A percentile compares a stretch with the other conserved stretches of the same genome.
These are phyloP conservation scores for Suncus etruscus DNA, from an alignment of 2,113 vertebrate species.

Conservation along the genomic window DNA sequence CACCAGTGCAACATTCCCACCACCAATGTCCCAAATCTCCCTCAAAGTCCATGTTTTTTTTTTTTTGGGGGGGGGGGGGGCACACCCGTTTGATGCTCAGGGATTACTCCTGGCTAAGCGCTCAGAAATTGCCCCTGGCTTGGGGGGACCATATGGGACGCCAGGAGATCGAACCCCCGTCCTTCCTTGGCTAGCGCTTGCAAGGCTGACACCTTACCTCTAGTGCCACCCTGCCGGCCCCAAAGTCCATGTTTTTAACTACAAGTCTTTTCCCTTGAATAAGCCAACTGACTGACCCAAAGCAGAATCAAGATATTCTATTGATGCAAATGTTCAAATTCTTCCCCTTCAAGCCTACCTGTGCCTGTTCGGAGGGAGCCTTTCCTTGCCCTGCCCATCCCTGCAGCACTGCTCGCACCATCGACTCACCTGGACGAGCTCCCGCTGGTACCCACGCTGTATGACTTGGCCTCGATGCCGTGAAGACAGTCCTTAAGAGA, in stretches of 20 bases:
- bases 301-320: neutral
- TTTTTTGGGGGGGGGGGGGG: no score
- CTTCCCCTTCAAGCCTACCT: neutral
- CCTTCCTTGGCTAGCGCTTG: no score
- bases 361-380: neutral
- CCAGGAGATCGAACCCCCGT: no score
- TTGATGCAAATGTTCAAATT: neutral
- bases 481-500: conserved; percentile 97
- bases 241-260: neutral
- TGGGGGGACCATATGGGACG: no score
- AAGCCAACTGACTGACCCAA: neutral
- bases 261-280: neutral
- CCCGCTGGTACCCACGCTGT: conserved; percentile 87
- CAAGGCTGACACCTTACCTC: no score
- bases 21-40: no score
- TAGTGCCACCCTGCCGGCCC: no score
- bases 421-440: conserved; percentile 88
- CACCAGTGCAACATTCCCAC: no score
- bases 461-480: conserved; percentile 95
- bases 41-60: neutral
- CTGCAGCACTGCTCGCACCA: neutral
- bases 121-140: no score
- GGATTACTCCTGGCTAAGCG: no score
- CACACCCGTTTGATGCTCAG: no score
- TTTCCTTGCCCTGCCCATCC: neutral